These are phyloP conservation scores for Diuraphis noxia DNA, from an alignment of 1,140 invertebrate species.

Conservation along the genomic window DNA sequence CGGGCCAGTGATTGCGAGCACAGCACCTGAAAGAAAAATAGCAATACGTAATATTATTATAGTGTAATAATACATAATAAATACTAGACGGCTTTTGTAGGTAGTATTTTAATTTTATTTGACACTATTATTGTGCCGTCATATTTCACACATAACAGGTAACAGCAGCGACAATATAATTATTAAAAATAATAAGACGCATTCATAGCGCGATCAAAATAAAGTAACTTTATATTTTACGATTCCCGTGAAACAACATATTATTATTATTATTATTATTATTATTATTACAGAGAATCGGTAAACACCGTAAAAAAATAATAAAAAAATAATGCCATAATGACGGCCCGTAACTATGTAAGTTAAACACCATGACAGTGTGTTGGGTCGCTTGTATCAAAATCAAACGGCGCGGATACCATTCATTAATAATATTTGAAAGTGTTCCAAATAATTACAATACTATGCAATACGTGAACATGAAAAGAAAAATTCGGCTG, in stretches of 20 bases:
- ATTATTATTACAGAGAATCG: neutral
- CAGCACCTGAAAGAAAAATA: slow-evolving; percentile 59
- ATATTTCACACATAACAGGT: neutral
- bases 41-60: neutral
- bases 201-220: neutral
- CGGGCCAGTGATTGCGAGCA: slow-evolving; percentile 73
- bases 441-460: too few relatives aligned
- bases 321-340: neutral
- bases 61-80: too few relatives aligned
- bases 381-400: neutral
- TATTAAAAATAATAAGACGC: neutral
- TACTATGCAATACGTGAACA: too few relatives aligned
- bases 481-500: too few relatives aligned
- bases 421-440: too few relatives aligned
- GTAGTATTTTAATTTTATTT: too few relatives aligned
- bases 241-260: neutral
- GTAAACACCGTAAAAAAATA: neutral
- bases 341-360: neutral
- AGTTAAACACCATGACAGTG: neutral
- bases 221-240: neutral
- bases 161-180: neutral
- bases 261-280: too few relatives aligned
- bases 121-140: neutral
- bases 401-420: neutral
- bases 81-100: neutral